These are phyloP conservation scores for Probaryconus sp. DNA, from an alignment of 1,140 invertebrate genomes.

Conservation along the genomic window DNA sequence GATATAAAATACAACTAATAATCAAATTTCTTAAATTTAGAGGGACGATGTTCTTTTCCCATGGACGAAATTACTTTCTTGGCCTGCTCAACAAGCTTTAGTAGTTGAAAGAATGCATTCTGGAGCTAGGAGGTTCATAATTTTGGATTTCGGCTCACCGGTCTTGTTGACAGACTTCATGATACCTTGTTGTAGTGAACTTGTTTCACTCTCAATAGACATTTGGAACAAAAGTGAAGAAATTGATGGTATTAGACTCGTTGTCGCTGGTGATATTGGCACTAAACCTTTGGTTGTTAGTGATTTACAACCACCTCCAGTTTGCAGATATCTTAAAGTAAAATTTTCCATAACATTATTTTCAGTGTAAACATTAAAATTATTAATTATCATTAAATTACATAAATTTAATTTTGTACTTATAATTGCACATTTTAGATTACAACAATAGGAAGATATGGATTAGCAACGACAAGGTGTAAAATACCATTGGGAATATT, in stretches of 20 bases:
- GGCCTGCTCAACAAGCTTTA: constrained; percentile 89
- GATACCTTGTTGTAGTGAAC: constrained; percentile 90
- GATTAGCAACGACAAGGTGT: constrained; percentile 92
- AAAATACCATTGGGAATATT: constrained; percentile 95
- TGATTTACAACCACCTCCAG: constrained; percentile 92
- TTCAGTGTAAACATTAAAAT: no score
- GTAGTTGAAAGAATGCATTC: constrained; percentile 96
- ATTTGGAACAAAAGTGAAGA: constrained; percentile 93
- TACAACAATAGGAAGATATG: constrained; percentile 92
- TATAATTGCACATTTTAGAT: no score
- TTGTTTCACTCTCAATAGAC: constrained; percentile 92
- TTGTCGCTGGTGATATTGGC: constrained; percentile 91
- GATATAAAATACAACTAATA: no score
- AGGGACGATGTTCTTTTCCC: constrained; percentile 78
- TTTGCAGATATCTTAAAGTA: constrained; percentile 93
- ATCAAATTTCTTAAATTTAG: no score
- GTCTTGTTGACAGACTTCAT: constrained; percentile 92
- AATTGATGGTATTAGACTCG: constrained; percentile 88
- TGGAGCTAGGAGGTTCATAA: constrained; percentile 90
- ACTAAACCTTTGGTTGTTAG: constrained; percentile 89
- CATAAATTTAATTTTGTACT: no score
- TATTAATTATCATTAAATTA: no score
- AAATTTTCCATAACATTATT: no score
- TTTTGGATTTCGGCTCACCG: constrained; percentile 92
- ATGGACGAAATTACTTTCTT: constrained; percentile 86